phyloP scores from a whole-genome alignment of 1,140 invertebrate genomes.

The Lineus longissimus region DNA sequence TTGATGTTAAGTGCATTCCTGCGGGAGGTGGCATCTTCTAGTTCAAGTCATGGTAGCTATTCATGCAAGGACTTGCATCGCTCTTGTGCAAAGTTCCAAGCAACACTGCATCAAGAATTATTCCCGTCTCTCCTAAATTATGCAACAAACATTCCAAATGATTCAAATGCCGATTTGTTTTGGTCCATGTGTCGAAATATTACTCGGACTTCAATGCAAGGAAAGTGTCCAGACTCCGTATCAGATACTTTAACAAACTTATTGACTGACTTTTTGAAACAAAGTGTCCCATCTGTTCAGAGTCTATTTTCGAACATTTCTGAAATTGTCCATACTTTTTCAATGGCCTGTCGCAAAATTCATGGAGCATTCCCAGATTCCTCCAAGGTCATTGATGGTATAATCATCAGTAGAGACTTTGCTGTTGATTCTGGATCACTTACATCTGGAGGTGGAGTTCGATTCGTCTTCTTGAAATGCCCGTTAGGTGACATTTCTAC shows the following conservation, averaged over 20 bases:
- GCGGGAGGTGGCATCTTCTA: constrained; percentile 12
- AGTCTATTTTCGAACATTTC: no score
- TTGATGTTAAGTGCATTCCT: constrained; percentile 25
- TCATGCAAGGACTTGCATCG: not conserved
- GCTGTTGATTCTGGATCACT: not conserved
- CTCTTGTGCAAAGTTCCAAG: not conserved
- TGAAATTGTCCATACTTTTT: no score
- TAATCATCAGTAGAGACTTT: constrained; percentile 5
- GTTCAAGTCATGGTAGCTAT: not conserved
- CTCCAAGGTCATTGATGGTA: no score
- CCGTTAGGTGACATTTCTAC: not conserved
- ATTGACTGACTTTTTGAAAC: no score
- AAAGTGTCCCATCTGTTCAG: no score
- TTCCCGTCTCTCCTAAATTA: not conserved
- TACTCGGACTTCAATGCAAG: no score
- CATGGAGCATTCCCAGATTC: no score
- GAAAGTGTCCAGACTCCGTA: no score
- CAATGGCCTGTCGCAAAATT: no score
- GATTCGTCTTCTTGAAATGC: constrained; percentile 8
- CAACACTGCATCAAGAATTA: not conserved
- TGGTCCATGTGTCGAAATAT: no score
- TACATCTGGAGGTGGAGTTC: not conserved
- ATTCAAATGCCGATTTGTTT: not conserved
- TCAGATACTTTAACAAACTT: no score
- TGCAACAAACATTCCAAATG: not conserved